phyloP scores from a whole-genome alignment of 2,888 invertebrate species.

The Galeopsomyia nigrocyanea region DNA sequence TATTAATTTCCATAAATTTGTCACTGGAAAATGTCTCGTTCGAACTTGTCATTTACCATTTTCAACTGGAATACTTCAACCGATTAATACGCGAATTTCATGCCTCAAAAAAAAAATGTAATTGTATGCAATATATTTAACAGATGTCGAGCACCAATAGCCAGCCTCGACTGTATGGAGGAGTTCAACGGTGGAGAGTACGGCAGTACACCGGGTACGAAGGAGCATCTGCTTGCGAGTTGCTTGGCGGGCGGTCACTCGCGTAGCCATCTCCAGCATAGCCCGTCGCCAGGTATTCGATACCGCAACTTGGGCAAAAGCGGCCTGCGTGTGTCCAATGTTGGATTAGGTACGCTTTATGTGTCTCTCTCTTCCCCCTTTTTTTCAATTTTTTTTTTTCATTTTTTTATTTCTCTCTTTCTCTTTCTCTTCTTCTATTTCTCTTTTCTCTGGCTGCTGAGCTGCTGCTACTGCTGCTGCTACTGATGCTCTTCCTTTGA shows the following conservation, averaged over 20 bases:
- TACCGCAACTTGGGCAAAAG: slow-evolving; percentile 96
- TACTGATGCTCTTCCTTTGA: background rate
- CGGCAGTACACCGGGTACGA: slow-evolving; percentile 70
- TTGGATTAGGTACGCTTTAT: slow-evolving; percentile 80
- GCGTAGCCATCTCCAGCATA: slow-evolving; percentile 69
- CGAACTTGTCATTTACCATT: too few species aligned
- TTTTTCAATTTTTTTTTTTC: slow-evolving; percentile 16
- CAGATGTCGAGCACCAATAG: slow-evolving; percentile 93
- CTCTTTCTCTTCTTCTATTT: slow-evolving; percentile 1
- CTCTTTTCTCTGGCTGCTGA: background rate
- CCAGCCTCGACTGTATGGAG: slow-evolving; percentile 94
- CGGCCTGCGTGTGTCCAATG: slow-evolving; percentile 93
- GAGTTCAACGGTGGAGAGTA: slow-evolving; percentile 83
- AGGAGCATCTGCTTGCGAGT: slow-evolving; percentile 72
- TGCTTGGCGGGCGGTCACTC: slow-evolving; percentile 62
- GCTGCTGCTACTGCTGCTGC: slow-evolving; percentile 6
- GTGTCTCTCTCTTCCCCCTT: slow-evolving; percentile 17
- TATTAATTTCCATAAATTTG: too few species aligned
- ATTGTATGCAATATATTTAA: slow-evolving; percentile 49
- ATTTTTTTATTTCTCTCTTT: slow-evolving; percentile 1
- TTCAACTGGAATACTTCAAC: too few species aligned
- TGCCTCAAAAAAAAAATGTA: too few species aligned
- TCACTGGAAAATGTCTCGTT: too few species aligned
- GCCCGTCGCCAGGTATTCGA: slow-evolving; percentile 83
- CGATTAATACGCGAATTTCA: too few species aligned